Evolutionary conservation across 2,797 vertebrate genomes (phyloP).

Genomic region (Myiotriccus ornatus): DNA sequence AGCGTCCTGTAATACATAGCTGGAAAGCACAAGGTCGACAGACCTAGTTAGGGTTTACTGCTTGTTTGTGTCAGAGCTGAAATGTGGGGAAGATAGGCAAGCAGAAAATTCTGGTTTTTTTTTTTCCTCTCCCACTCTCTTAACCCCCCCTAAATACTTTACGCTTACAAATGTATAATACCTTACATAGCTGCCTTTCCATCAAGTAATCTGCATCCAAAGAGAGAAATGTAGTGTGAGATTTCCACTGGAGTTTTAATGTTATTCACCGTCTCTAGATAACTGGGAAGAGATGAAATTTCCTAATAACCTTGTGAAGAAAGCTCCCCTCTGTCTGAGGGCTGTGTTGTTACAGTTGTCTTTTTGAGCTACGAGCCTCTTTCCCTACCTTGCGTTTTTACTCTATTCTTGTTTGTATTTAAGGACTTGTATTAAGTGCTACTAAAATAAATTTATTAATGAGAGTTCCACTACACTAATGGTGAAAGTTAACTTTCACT

Average conservation of each 20-base stretch:
- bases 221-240: background rate
- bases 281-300: background rate
- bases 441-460: constrained; percentile 38
- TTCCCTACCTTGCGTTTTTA: background rate
- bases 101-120: background rate
- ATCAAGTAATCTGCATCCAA: background rate
- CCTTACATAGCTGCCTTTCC: background rate
- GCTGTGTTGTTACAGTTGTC: background rate
- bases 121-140: background rate
- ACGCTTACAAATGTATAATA: background rate
- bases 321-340: background rate
- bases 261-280: background rate
- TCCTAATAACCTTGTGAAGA: background rate
- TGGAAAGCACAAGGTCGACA: background rate
- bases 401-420: background rate
- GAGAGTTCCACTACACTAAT: background rate
- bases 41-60: background rate
- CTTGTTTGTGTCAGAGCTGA: background rate
- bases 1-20: background rate
- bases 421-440: constrained; percentile 3
- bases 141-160: background rate
- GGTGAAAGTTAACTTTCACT: constrained; percentile 39
- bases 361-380: background rate
- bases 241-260: background rate
- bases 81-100: background rate